These are phyloP conservation scores for Drosophila nr. perissopoda DNA, from an alignment of 2,888 invertebrate genomes.

Conservation along the genomic window DNA sequence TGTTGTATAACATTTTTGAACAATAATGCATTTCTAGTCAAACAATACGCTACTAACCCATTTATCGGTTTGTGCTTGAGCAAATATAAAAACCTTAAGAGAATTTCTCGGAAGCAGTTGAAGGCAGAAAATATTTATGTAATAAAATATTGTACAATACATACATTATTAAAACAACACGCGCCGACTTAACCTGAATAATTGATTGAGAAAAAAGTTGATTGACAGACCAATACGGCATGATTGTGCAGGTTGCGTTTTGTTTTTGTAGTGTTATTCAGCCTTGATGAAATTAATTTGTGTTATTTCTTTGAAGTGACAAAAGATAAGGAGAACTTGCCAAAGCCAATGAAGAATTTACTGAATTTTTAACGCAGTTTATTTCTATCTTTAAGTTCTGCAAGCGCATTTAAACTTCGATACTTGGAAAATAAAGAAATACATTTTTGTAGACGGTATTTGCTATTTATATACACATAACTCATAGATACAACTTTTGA, in stretches of 20 bases:
- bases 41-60: neutral
- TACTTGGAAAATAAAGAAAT: too few species aligned
- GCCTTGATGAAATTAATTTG: neutral
- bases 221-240: neutral
- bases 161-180: neutral
- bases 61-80: neutral
- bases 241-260: neutral
- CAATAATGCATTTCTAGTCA: neutral
- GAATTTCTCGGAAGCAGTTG: neutral
- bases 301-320: slow-evolving; percentile 13
- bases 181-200: neutral
- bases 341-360: neutral
- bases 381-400: too few species aligned
- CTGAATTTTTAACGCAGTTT: neutral
- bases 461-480: neutral
- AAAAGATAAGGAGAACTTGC: slow-evolving; percentile 11
- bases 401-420: neutral
- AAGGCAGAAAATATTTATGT: neutral
- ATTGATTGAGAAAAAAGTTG: neutral
- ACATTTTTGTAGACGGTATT: neutral
- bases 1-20: neutral
- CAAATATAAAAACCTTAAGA: neutral
- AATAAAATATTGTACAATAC: slow-evolving; percentile 3
- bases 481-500: slow-evolving; percentile 19
- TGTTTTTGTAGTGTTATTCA: neutral